These are phyloP conservation scores for Rhynchomys soricoides DNA, from an alignment of 2,113 vertebrate genomes.

Conservation along the genomic window DNA sequence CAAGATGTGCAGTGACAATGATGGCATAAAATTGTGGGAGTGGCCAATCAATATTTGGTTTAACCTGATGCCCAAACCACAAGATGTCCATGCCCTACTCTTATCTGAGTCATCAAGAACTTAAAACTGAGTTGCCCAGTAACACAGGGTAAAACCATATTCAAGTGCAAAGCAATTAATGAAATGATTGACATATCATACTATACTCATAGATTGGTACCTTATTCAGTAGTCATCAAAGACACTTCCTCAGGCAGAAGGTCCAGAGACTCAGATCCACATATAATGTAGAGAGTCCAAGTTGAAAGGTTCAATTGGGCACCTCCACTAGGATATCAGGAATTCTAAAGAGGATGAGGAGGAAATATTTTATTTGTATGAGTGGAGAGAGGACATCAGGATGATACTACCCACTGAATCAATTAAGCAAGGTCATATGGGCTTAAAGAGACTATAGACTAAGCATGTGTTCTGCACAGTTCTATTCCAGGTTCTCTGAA, in stretches of 20 bases:
- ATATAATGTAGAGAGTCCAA: not conserved
- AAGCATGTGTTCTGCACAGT: rapidly evolving
- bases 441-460: not conserved
- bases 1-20: not conserved
- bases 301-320: not conserved
- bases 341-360: too few species aligned
- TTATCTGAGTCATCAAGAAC: not conserved
- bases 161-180: not conserved
- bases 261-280: not conserved
- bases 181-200: not conserved
- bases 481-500: not conserved
- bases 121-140: not conserved
- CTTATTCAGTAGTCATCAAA: not conserved
- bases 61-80: not conserved
- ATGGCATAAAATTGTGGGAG: not conserved
- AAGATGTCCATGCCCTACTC: not conserved
- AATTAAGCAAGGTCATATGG: not conserved
- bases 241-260: not conserved
- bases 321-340: not conserved
- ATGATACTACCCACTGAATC: too few species aligned
- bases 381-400: not conserved
- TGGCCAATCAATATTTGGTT: not conserved
- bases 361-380: not conserved
- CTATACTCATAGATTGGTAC: not conserved
- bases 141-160: not conserved